Base-by-base conservation (phyloP, 2,113 vertebrate species). In the Pan paniscus region DNA sequence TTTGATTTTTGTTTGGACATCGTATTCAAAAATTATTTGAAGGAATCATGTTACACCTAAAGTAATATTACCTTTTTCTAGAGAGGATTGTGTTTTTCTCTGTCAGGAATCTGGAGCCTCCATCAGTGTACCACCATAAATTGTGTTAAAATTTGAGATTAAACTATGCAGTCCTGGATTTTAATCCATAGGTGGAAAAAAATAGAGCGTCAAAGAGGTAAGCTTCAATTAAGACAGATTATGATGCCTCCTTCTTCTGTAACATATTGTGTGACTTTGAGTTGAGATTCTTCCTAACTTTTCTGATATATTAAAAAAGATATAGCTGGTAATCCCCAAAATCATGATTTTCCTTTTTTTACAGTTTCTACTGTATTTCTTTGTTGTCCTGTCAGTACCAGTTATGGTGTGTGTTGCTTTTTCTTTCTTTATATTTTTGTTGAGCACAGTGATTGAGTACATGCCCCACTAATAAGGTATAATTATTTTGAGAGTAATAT, bases 21-120 rank as follows among this genome's bases (percentile, higher is more conserved):
- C 90, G 1, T 40, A n/a, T 75, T 86, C 27, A 89, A 43, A 88
- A 46, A 97, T 86, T 89, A 50, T 64, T 55, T 79, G 59, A 93
- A 88, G 30, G 11, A 90, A 95, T 64, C 61, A 11, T 30, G 0
- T 76, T n/a, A 94, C 38, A 11, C 25, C 22, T 90, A 75, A 92
- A 75, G 55, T 90, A 12, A 89, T 89, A 10, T 55, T 27, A 6
- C 1, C 70, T 84, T 81, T 9, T 12, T 78, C 76, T 27, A 25
- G 70, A 84, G 25, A 81, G 4, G 25, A 59, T 55, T 92, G 3
- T 59, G 22, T 40, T 52, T 32, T n/a, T 91, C 43, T 30, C 23
- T 70, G 16, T 68, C 13, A 59, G 8, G 11, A 7, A 88, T 50
- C 43, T 46, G 40, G 6, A 78, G 11, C 59, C 17, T 92, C 8